Percentiles rank a stretch among this genome's conserved stretches.
These are phyloP conservation scores for Erpobdella octoculata DNA, from an alignment of 2,888 invertebrate species.

Conservation along the genomic window DNA sequence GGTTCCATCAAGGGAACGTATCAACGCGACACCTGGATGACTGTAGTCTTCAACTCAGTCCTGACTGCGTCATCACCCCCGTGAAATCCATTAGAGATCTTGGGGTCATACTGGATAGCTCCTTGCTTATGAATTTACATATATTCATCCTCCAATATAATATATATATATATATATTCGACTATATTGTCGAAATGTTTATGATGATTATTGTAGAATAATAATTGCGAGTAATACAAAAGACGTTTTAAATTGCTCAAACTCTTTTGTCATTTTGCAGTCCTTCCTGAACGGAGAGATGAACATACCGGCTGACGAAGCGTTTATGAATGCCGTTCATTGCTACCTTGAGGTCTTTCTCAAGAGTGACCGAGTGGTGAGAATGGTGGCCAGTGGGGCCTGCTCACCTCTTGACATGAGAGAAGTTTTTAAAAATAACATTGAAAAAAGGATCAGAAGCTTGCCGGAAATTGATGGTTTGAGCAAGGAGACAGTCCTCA, in stretches of 20 bases:
- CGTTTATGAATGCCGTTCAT: conserved; percentile 96
- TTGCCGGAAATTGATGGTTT: conserved; percentile 98
- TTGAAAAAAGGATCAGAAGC: conserved; percentile 85
- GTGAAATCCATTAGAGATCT: no score
- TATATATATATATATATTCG: no score
- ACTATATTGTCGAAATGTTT: no score
- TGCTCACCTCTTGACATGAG: conserved; percentile 66
- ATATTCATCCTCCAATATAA: no score
- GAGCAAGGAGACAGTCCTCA: conserved; percentile 95
- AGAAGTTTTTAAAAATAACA: conserved; percentile 83
- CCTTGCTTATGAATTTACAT: no score
- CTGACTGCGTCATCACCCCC: no score
- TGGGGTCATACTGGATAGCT: no score
- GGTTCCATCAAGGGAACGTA: no score
- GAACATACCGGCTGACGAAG: conserved; percentile 56
- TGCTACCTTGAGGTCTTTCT: conserved; percentile 75
- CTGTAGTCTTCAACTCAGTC: no score
- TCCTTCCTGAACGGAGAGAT: conserved; percentile 92
- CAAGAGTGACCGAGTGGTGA: conserved; percentile 83
- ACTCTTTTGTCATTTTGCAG: conserved; percentile 56
- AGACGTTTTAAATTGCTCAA: neutral
- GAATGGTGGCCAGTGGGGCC: conserved; percentile 91
- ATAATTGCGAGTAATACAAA: no score
- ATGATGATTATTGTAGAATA: no score
- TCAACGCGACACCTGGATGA: no score